Conservation (phyloP, 2,888 invertebrate genomes). For the Agonopterix arenella region DNA sequence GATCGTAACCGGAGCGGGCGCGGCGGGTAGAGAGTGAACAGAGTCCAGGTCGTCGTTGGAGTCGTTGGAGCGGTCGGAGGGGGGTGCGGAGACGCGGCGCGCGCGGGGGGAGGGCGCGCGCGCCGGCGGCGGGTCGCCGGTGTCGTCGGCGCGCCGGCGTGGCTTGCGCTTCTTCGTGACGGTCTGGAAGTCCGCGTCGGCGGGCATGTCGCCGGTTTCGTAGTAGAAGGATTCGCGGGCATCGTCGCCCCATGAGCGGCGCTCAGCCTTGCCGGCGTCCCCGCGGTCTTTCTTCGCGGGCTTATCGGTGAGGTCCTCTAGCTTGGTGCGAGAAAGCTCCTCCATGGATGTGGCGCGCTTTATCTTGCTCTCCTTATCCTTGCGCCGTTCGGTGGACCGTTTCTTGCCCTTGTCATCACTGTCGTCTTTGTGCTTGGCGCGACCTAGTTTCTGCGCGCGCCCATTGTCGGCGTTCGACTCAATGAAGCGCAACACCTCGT, state of each 20-base stretch:
- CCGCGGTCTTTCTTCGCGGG: conserved; percentile 21
- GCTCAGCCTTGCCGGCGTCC: conserved; percentile 59
- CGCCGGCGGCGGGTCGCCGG: conserved; percentile 16
- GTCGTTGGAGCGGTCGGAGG: conserved; percentile 88
- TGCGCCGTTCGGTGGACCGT: conserved; percentile 67
- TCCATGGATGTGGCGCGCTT: conserved; percentile 88
- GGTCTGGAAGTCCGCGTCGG: conserved; percentile 83
- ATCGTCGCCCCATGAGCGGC: conserved; percentile 83
- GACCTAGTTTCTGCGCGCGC: conserved; percentile 46
- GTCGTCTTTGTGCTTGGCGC: conserved; percentile 60
- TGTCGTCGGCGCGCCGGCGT: conserved; percentile 80
- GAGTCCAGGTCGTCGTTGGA: conserved; percentile 90
- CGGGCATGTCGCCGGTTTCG: conserved; percentile 19
- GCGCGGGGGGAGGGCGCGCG: conserved; percentile 54
- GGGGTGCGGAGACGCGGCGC: conserved; percentile 82
- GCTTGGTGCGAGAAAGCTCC: conserved; percentile 86
- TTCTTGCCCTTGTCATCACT: conserved; percentile 66
- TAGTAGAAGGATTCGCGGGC: conserved; percentile 61
- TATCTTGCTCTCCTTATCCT: conserved; percentile 57
- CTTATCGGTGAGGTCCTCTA: conserved; percentile 81
- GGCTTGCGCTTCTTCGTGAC: conserved; percentile 90
- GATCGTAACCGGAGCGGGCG: conserved; percentile 60
- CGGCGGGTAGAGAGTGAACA: conserved; percentile 85
- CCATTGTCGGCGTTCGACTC: conserved; percentile 76
- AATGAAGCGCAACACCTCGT: conserved; percentile 86